These are phyloP conservation scores for Coreoperca whiteheadi DNA, from an alignment of 2,113 vertebrate species.

Conservation along the genomic window DNA sequence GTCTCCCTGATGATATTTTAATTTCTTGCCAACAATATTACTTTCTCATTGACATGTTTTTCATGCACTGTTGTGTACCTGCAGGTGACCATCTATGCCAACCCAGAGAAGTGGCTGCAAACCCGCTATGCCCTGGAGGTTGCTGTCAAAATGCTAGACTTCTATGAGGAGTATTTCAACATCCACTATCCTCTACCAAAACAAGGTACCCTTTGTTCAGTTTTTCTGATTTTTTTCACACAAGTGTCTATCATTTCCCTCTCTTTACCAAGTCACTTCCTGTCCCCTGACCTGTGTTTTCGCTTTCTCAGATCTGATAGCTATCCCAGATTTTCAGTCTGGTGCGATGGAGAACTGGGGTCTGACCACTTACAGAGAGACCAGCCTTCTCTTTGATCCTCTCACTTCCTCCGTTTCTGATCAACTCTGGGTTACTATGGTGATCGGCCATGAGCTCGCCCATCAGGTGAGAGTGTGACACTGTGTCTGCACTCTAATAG, in stretches of 20 bases:
- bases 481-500: neutral
- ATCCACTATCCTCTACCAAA: conserved; percentile 86
- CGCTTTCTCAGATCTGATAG: conserved; percentile 80
- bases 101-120: conserved; percentile 83
- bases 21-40: neutral
- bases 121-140: conserved; percentile 84
- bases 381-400: conserved; percentile 81
- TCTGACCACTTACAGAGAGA: conserved; percentile 84
- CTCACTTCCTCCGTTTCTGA: conserved; percentile 77
- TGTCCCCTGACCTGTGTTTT: neutral
- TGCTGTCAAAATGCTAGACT: conserved; percentile 85
- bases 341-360: conserved; percentile 88
- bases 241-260: neutral
- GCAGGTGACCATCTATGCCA: conserved; percentile 85
- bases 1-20: neutral
- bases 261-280: neutral
- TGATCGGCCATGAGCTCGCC: conserved; percentile 83
- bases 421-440: conserved; percentile 83
- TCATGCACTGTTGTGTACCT: neutral
- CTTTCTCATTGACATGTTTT: neutral
- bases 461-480: conserved; percentile 76
- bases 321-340: conserved; percentile 82
- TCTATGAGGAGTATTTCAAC: conserved; percentile 87
- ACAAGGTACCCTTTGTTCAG: conserved; percentile 70
- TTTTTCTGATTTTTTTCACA: neutral